These are phyloP conservation scores for Sardina pilchardus DNA, from an alignment of 2,113 vertebrate species.

Conservation along the genomic window DNA sequence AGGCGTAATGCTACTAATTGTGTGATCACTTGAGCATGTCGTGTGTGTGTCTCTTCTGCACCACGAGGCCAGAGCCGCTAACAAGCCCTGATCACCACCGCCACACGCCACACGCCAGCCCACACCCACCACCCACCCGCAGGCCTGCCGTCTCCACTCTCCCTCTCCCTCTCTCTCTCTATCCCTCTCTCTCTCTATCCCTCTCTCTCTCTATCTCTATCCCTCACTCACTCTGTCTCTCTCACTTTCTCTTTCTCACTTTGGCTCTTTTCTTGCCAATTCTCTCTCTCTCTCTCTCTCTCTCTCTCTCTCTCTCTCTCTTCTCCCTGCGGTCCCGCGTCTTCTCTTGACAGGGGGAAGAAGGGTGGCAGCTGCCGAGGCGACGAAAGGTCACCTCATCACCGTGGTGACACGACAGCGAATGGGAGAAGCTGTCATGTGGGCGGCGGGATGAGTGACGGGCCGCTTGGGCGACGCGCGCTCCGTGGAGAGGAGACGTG, in stretches of 20 bases:
- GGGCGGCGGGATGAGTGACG: conserved; percentile 65
- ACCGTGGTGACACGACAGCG: conserved; percentile 67
- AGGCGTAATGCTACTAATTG: conserved; percentile 65
- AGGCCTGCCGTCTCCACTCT: conserved; percentile 25
- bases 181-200: neutral
- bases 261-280: neutral
- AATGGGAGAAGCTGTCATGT: conserved; percentile 73
- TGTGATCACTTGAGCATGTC: conserved; percentile 66
- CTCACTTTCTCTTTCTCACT: neutral
- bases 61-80: conserved; percentile 60
- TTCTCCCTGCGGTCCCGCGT: neutral
- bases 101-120: conserved; percentile 59
- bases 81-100: conserved; percentile 66
- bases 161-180: neutral
- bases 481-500: conserved; percentile 55
- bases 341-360: conserved; percentile 69
- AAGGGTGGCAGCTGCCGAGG: conserved; percentile 64
- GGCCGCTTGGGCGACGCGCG: conserved; percentile 53
- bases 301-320: conserved; percentile 1
- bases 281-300: neutral
- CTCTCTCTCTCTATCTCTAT: neutral
- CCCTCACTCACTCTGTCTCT: neutral
- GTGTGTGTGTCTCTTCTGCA: conserved; percentile 54
- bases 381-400: conserved; percentile 76
- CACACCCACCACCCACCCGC: conserved; percentile 55